phyloP scores from a whole-genome alignment of 2,113 vertebrate genomes.

The Cygnus buccinator region DNA sequence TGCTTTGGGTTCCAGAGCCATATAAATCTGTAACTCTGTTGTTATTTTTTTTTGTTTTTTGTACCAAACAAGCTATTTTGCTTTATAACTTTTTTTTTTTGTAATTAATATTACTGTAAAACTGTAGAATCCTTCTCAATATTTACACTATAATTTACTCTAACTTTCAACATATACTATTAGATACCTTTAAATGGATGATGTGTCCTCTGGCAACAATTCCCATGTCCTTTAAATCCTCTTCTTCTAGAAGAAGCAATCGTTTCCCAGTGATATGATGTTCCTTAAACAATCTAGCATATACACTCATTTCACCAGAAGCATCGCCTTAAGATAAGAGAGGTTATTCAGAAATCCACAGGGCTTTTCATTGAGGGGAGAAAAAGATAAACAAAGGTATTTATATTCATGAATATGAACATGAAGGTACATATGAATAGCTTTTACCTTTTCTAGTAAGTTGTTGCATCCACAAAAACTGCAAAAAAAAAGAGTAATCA shows the following conservation, averaged over 20 bases:
- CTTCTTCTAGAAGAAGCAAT: conserved; percentile 89
- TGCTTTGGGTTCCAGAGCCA: neutral
- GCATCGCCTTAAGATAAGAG: conserved; percentile 78
- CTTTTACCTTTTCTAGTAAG: conserved; percentile 89
- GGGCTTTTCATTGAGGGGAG: neutral
- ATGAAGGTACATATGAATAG: neutral
- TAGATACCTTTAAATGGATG: conserved; percentile 93
- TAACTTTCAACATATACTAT: neutral
- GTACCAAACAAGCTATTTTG: neutral
- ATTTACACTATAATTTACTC: neutral
- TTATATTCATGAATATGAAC: neutral
- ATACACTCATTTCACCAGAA: conserved; percentile 84
- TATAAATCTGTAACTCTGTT: neutral
- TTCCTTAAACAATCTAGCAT: conserved; percentile 91
- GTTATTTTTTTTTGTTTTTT: neutral
- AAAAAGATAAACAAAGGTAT: neutral
- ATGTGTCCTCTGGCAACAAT: conserved; percentile 94
- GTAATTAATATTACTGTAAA: neutral
- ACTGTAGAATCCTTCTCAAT: neutral
- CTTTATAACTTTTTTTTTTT: neutral
- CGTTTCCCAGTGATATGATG: conserved; percentile 95
- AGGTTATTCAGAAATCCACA: conserved; percentile 56
- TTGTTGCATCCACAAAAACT: conserved; percentile 97
- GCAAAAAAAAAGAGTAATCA: conserved; percentile 67
- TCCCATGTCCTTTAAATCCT: conserved; percentile 94